Conservation (phyloP, 30 jellyfish, hydroid and myxozoan genomes). For the Nemopilema nomurai region DNA sequence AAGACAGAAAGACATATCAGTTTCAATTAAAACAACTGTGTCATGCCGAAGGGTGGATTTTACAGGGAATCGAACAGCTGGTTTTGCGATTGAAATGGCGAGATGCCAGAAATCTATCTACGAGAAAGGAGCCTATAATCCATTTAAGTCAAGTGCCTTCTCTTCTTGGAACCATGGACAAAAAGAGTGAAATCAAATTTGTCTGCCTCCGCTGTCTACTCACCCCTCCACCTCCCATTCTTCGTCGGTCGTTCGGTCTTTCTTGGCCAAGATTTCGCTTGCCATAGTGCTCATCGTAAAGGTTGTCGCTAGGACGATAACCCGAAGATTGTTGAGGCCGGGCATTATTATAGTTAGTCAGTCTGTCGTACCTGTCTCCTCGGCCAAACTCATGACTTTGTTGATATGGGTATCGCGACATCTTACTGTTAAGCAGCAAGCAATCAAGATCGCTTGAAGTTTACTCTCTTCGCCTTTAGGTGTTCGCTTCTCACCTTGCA, state of each 20-base stretch:
- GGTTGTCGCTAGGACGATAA: constrained; percentile 33
- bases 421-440: not conserved
- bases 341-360: constrained; percentile 37
- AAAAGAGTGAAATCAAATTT: not conserved
- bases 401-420: constrained; percentile 56
- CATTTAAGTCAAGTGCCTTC: no score
- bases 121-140: not conserved
- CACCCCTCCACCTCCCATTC: constrained; percentile 52
- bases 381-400: constrained; percentile 47
- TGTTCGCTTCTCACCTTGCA: not conserved
- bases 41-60: not conserved
- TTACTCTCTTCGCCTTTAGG: not conserved
- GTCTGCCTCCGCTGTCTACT: constrained; percentile 3
- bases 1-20: not conserved
- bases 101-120: no score
- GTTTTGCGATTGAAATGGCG: not conserved
- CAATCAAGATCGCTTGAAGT: not conserved
- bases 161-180: not conserved
- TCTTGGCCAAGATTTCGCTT: constrained; percentile 26
- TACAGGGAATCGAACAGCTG: not conserved
- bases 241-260: constrained; percentile 45
- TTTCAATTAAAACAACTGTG: not conserved
- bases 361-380: constrained; percentile 62
- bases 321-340: constrained; percentile 11
- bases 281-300: constrained; percentile 68